Evolutionary conservation across 2,888 invertebrate genomes (phyloP).

Genomic region (Hipparchia sbordonii): DNA sequence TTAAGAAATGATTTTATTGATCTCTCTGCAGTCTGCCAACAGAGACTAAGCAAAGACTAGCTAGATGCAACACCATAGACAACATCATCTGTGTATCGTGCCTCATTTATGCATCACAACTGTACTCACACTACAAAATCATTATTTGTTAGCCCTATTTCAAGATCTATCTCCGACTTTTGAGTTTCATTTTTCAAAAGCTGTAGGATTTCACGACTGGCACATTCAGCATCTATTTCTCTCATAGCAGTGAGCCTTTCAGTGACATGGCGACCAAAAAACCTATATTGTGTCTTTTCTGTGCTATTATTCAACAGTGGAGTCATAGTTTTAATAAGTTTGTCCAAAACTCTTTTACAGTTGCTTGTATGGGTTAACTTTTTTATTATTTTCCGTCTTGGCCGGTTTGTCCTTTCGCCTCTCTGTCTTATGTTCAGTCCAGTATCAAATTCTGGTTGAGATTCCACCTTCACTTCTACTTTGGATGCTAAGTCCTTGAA

Average conservation of each 20-base stretch:
- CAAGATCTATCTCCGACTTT: not conserved
- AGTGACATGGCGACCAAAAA: slow-evolving; percentile 68
- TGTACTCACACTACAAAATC: no score
- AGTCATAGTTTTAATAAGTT: slow-evolving; percentile 62
- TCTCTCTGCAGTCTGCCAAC: no score
- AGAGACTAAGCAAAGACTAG: no score
- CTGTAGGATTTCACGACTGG: slow-evolving; percentile 57
- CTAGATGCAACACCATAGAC: no score
- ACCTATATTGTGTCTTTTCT: slow-evolving; percentile 57
- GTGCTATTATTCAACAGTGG: slow-evolving; percentile 47
- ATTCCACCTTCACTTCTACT: slow-evolving; percentile 56
- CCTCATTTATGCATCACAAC: no score
- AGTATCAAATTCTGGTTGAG: slow-evolving; percentile 50
- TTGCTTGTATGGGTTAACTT: slow-evolving; percentile 47
- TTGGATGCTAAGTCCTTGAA: slow-evolving; percentile 30
- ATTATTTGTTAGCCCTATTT: not conserved
- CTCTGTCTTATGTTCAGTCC: slow-evolving; percentile 57
- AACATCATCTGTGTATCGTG: no score
- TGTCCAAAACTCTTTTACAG: slow-evolving; percentile 62
- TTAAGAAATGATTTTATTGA: no score
- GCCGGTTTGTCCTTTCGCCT: slow-evolving; percentile 61
- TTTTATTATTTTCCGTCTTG: slow-evolving; percentile 48
- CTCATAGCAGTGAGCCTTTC: slow-evolving; percentile 66
- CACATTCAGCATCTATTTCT: slow-evolving; percentile 58
- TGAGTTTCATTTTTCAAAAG: slow-evolving; percentile 12